These are phyloP conservation scores for Ooceraea biroi DNA, from an alignment of 1,140 invertebrate species.

Conservation along the genomic window DNA sequence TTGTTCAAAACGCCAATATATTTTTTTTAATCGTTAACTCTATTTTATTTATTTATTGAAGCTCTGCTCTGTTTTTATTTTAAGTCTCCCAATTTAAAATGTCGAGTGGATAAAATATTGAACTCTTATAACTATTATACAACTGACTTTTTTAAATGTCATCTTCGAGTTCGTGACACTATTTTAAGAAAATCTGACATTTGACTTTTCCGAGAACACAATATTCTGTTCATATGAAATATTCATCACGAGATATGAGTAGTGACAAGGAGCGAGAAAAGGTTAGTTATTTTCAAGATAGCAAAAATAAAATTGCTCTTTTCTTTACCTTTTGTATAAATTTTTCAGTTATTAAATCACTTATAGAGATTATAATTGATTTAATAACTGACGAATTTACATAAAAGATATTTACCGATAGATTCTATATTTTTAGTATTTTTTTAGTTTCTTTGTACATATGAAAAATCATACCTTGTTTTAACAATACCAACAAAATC, in stretches of 20 bases:
- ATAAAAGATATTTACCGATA: slow-evolving; percentile 8
- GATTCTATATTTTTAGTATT: background rate
- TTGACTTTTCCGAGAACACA: background rate
- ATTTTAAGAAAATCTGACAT: background rate
- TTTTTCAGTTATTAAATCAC: no score
- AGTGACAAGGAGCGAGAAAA: background rate
- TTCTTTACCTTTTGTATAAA: no score
- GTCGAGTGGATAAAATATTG: no score
- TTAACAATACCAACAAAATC: slow-evolving; percentile 19
- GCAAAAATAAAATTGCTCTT: slow-evolving; percentile 45
- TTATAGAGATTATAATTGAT: no score
- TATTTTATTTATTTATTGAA: slow-evolving; percentile 2
- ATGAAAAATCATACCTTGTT: background rate
- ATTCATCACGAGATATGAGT: slow-evolving; percentile 16
- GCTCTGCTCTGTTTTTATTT: background rate
- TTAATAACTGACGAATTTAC: background rate
- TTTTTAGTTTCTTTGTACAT: background rate
- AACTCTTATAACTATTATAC: no score
- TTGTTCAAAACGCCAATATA: background rate
- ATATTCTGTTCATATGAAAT: slow-evolving; percentile 31
- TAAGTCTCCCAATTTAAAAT: background rate
- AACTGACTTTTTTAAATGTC: background rate
- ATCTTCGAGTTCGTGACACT: background rate
- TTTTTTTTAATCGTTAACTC: background rate
- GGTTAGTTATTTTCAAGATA: background rate